Evolutionary conservation across 2,888 invertebrate genomes (phyloP), one percentile per base, ranked within the genome.

Genomic region (Gibbula magus): DNA sequence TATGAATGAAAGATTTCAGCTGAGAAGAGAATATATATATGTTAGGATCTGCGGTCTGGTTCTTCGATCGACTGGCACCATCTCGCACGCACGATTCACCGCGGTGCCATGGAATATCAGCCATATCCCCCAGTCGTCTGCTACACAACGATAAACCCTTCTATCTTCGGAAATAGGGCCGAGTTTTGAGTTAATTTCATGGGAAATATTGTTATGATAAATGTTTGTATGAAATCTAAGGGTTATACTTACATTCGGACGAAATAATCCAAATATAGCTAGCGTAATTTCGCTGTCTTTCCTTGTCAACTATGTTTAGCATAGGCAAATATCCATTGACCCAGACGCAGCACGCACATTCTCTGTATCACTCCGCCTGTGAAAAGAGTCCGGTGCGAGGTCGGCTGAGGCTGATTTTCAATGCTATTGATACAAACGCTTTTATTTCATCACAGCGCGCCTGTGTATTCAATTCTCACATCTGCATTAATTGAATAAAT

Each of bases 261-360:
- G 45, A 45, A 45, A 10, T 45, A 45, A 45, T 45, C 45, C 45
- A 45, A 45, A 45, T 45, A 45, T 45, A 45, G 45, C 45, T 8
- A 10, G 45, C 45, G 45, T 45, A 10, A 45, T 10, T 10, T 45
- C 25, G 61, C 61, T 16, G 7, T 25, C 61, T 61, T 61, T 13
- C 29, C 29, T 45, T 45, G 45, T 20, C 61, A 61, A 29, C 61
- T 61, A 61, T 61, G 61, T 61, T 61, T 61, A 61, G 61, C 61
- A 61, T 61, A 61, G 61, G 61, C 61, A 61, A 61, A 61, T 61
- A 61, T 25, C 61, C 61, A 61, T 61, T 61, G 61, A 61, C 61
- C 61, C 61, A 29, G 61, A 29, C 61, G 61, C 29, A n/a, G 61
- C 61, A 61, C 61, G 25, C 61, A 25, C 61, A 16, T 29, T 29